Conservation (phyloP, 2,888 invertebrate genomes). For the Aleiodes testaceus region DNA sequence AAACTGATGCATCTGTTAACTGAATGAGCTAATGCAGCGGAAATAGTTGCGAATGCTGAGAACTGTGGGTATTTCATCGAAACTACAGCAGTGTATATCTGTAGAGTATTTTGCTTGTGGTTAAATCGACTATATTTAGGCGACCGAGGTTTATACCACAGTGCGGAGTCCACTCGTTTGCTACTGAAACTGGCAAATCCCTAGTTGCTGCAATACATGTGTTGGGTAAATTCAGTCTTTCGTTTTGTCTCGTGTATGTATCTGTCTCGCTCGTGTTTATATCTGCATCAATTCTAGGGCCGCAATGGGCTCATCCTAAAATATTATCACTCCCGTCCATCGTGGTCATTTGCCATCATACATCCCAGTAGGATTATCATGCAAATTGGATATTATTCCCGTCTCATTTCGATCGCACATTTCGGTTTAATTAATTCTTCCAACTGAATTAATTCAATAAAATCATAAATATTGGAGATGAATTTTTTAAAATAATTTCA, state of each 20-base stretch:
- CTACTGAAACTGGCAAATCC: slow-evolving; percentile 40
- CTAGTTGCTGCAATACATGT: slow-evolving; percentile 25
- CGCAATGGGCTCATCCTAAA: slow-evolving; percentile 31
- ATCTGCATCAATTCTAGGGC: slow-evolving; percentile 25
- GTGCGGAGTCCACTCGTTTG: slow-evolving; percentile 43
- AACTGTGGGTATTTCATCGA: slow-evolving; percentile 6
- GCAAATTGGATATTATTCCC: slow-evolving; percentile 4
- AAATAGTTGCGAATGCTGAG: slow-evolving; percentile 6
- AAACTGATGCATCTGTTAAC: not conserved
- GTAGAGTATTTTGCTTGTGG: slow-evolving; percentile 6
- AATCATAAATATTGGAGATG: not conserved
- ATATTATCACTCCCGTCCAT: slow-evolving; percentile 45
- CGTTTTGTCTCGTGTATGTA: slow-evolving; percentile 29
- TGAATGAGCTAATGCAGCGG: slow-evolving; percentile 21
- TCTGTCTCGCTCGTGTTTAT: slow-evolving; percentile 31
- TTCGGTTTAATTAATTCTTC: no score
- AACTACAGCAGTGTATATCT: slow-evolving; percentile 36
- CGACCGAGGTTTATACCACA: slow-evolving; percentile 27
- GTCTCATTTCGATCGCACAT: not conserved
- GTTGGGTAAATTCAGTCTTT: slow-evolving; percentile 32
- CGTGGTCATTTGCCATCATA: not conserved
- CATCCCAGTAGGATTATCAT: slow-evolving; percentile 33
- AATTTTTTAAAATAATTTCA: not conserved
- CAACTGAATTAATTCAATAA: no score
- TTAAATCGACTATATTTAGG: slow-evolving; percentile 33